Conservation (phyloP, 1,140 invertebrate species). For the Anastrepha obliqua region DNA sequence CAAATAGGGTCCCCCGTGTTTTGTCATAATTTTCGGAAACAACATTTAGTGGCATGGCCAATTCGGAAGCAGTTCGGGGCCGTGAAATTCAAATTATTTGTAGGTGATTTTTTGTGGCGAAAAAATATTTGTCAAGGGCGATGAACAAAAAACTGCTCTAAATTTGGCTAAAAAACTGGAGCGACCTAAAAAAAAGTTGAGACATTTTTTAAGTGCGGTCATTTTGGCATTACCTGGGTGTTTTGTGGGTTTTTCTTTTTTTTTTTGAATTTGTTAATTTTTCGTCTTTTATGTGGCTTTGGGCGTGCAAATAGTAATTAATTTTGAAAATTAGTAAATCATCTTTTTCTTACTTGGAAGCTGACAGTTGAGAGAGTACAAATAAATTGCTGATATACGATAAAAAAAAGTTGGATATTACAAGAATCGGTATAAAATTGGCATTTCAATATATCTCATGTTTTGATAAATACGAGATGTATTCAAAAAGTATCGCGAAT, state of each 20-base stretch:
- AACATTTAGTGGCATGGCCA: background rate
- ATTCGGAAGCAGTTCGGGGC: background rate
- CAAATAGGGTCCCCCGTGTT: background rate
- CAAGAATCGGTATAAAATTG: too few species aligned
- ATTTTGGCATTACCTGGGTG: background rate
- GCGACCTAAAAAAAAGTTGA: background rate
- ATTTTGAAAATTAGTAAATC: background rate
- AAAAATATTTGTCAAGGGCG: background rate
- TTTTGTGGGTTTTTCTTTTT: background rate
- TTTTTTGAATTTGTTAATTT: background rate
- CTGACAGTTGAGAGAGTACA: too few species aligned
- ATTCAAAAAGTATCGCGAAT: too few species aligned
- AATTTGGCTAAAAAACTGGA: slow-evolving; percentile 46
- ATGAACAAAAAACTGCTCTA: slow-evolving; percentile 25
- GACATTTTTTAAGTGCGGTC: background rate
- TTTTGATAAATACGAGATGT: too few species aligned
- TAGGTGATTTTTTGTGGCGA: background rate
- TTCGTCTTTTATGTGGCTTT: background rate
- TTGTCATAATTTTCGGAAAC: background rate
- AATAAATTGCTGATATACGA: too few species aligned
- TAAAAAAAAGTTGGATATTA: too few species aligned
- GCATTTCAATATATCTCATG: too few species aligned
- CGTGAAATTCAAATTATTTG: slow-evolving; percentile 17
- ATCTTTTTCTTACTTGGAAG: too few species aligned
- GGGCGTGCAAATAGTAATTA: background rate